Evolutionary conservation across 2,113 vertebrate genomes (phyloP), one percentile per base, ranked within the genome.

Genomic region (Ivindomyrus marchei): DNA sequence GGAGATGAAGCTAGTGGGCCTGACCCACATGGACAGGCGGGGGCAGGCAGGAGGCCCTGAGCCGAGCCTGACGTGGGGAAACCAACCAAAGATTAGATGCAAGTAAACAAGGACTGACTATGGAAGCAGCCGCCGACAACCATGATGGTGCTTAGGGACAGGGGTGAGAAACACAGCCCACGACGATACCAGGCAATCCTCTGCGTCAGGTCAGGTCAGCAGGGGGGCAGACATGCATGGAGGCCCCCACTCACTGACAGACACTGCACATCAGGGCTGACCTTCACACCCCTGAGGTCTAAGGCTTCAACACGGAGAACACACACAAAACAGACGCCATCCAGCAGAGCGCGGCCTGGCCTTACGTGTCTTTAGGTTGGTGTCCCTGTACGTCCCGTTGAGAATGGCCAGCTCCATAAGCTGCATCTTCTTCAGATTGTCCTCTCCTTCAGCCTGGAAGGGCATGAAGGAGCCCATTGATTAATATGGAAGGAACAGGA

Each of bases 401-500:
- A 97, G 95, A 89, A 97, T 97, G 10, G 96, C 96, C 19, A 97
- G 93, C 91, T 97, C 96, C 96, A 97, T 97, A 91, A 97, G 94
- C 92, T 97, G 96, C 95, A 97, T 96, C 94, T 97, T 97, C 95
- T 97, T 97, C 93, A 97, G 94, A 90, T 97, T 97, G 92, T 97
- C 96, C 92, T 97, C 96, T 83, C 96, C 96, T 90, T 97, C 96
- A 19, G 96, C 96, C 96, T 97, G 92, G 4, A 70, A 90, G 7
- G 21, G 49, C 49, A 89, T 45, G 53, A 31, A 88, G n/a, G 45
- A 52, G n/a, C 15, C 10, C 31, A 56, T 62, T 31, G 17, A 84
- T 11, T n/a, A 53, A 47, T 7, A 42, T 62, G 6, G 21, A 42
- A 36, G 7, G 13, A 42, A 45, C 36, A 66, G 52, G 13, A 56